phyloP scores from a whole-genome alignment of 2,888 invertebrate genomes.

The Drosophila hawaiiensis region DNA sequence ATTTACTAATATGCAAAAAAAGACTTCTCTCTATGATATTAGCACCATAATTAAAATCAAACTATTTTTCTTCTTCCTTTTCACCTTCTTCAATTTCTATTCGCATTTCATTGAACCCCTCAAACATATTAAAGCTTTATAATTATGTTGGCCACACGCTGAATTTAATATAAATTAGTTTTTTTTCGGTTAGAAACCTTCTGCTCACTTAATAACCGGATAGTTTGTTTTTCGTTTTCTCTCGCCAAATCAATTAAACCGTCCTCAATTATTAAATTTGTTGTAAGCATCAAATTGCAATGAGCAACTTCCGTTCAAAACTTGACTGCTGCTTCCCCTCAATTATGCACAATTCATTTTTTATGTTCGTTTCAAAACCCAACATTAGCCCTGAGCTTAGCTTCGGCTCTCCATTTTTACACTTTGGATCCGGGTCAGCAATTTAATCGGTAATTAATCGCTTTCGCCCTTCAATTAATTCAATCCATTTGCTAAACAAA shows the following conservation, averaged over 20 bases:
- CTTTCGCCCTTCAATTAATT: slow-evolving; percentile 55
- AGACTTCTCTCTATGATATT: background rate
- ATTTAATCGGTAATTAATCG: slow-evolving; percentile 37
- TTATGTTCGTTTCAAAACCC: slow-evolving; percentile 21
- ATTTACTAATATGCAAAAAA: too few relatives aligned
- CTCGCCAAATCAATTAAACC: slow-evolving; percentile 57
- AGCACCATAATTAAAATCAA: background rate
- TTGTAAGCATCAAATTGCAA: slow-evolving; percentile 53
- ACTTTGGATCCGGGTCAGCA: slow-evolving; percentile 24
- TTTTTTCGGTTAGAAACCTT: background rate
- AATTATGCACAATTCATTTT: slow-evolving; percentile 53
- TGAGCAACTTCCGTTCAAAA: slow-evolving; percentile 42
- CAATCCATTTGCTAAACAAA: slow-evolving; percentile 17
- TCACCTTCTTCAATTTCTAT: background rate
- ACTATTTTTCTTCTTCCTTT: background rate
- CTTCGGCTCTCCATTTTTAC: slow-evolving; percentile 26
- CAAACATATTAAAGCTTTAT: background rate
- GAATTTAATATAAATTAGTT: background rate
- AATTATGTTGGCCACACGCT: slow-evolving; percentile 30
- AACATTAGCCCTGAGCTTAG: slow-evolving; percentile 47
- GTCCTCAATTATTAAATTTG: slow-evolving; percentile 49
- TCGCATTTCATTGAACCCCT: background rate
- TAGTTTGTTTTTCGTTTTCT: slow-evolving; percentile 19
- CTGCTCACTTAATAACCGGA: slow-evolving; percentile 30
- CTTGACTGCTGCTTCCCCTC: slow-evolving; percentile 7